phyloP scores from a whole-genome alignment of 2,113 vertebrate species.

The Chaenogobius annularis region DNA sequence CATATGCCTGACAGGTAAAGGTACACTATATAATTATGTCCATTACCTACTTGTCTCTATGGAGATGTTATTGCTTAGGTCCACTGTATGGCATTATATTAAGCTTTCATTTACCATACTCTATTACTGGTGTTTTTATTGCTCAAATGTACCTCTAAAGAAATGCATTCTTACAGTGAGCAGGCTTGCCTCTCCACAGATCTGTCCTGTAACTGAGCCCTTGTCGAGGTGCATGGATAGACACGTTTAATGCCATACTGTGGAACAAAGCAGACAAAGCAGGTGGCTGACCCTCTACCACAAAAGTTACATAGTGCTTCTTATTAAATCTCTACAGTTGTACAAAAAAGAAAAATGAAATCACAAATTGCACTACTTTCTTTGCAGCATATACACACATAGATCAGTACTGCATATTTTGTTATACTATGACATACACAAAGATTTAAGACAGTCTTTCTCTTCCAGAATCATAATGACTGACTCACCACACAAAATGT shows the following conservation, averaged over 20 bases:
- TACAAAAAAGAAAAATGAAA: too few relatives aligned
- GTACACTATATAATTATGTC: too few relatives aligned
- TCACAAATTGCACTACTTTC: not conserved
- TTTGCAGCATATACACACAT: not conserved
- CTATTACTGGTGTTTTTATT: not conserved
- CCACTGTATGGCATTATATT: not conserved
- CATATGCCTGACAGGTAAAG: too few relatives aligned
- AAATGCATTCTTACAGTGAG: not conserved
- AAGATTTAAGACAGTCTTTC: not conserved
- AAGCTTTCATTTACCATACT: not conserved
- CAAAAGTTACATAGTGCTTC: too few relatives aligned
- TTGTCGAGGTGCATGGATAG: not conserved
- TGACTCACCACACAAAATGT: not conserved
- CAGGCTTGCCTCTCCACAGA: not conserved
- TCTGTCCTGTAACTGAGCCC: not conserved
- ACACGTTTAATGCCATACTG: not conserved
- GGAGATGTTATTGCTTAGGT: not conserved
- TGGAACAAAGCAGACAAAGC: too few relatives aligned
- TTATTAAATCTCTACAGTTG: not conserved
- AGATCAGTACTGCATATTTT: too few relatives aligned
- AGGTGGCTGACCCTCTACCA: too few relatives aligned
- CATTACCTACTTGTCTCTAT: too few relatives aligned
- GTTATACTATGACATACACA: not conserved
- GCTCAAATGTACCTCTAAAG: not conserved
- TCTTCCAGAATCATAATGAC: not conserved